Evolutionary conservation across 2,113 vertebrate species (phyloP).

Genomic region (Tyrannus savana): DNA sequence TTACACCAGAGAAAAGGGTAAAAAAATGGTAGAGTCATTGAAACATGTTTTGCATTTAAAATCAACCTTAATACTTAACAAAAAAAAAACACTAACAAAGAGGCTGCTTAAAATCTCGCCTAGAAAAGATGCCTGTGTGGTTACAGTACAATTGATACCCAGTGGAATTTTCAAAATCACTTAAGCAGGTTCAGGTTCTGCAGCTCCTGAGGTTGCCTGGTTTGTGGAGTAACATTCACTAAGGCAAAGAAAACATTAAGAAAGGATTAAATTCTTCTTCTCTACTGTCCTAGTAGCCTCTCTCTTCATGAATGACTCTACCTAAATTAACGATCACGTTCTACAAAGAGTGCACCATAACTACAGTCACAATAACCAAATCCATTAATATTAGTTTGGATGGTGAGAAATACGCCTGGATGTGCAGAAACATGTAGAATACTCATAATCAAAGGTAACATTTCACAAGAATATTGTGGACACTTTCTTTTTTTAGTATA

Average conservation of each 20-base stretch:
- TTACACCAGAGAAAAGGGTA: conserved; percentile 1
- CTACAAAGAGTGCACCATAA: neutral
- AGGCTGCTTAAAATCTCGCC: neutral
- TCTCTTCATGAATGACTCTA: neutral
- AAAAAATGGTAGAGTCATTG: neutral
- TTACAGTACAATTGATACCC: neutral
- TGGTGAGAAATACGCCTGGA: neutral
- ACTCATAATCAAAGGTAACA: neutral
- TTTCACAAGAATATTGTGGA: neutral
- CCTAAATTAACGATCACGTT: neutral
- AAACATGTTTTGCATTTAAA: conserved; percentile 18
- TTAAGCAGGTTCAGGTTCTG: neutral
- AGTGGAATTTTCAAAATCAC: neutral
- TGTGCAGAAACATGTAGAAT: neutral
- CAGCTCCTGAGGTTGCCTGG: neutral
- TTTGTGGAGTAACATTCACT: neutral
- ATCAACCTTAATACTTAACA: neutral
- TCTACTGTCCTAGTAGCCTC: neutral
- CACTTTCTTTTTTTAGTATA: neutral
- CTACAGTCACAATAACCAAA: neutral
- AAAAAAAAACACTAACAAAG: neutral
- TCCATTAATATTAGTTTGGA: neutral
- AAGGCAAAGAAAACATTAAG: neutral
- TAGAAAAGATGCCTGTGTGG: neutral
- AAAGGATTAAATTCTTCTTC: neutral